Evolutionary conservation across 2,797 vertebrate genomes (phyloP).

Genomic region (Cyclopterus lumpus): DNA sequence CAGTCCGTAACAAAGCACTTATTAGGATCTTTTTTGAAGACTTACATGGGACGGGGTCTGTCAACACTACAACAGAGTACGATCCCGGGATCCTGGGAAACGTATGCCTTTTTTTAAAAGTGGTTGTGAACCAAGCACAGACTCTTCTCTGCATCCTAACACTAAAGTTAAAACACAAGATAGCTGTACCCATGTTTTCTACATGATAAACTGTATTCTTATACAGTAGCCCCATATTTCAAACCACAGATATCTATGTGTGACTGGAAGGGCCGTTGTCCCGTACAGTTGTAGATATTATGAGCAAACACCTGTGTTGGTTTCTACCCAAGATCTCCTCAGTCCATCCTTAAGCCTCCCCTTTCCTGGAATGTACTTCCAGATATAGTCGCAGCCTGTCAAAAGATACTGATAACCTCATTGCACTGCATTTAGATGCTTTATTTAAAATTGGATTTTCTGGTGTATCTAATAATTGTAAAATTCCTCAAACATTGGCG

Average conservation of each 20-base stretch:
- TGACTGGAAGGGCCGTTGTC: slow-evolving; percentile 51
- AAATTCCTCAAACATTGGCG: slow-evolving; percentile 38
- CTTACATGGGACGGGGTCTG: slow-evolving; percentile 73
- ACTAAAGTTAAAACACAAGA: slow-evolving; percentile 62
- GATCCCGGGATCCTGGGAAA: slow-evolving; percentile 69
- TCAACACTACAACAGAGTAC: slow-evolving; percentile 76
- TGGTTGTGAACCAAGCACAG: slow-evolving; percentile 83
- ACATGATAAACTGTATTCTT: slow-evolving; percentile 36
- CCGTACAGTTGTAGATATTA: slow-evolving; percentile 66
- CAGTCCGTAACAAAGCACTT: slow-evolving; percentile 81
- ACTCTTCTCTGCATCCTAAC: slow-evolving; percentile 65
- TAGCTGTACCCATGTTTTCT: slow-evolving; percentile 52
- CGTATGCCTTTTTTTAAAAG: slow-evolving; percentile 71
- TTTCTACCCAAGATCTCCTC: slow-evolving; percentile 47
- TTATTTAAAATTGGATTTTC: slow-evolving; percentile 58
- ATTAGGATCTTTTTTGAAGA: slow-evolving; percentile 70
- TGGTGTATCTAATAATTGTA: slow-evolving; percentile 38
- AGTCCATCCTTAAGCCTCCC: slow-evolving; percentile 38
- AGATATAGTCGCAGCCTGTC: slow-evolving; percentile 35
- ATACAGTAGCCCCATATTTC: slow-evolving; percentile 48
- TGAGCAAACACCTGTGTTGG: slow-evolving; percentile 37
- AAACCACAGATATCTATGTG: slow-evolving; percentile 45
- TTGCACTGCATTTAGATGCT: slow-evolving; percentile 52
- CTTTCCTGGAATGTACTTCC: slow-evolving; percentile 32
- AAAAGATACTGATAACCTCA: slow-evolving; percentile 35